phyloP scores from a whole-genome alignment of 2,797 vertebrate genomes.

The Coregonus ussuriensis region DNA sequence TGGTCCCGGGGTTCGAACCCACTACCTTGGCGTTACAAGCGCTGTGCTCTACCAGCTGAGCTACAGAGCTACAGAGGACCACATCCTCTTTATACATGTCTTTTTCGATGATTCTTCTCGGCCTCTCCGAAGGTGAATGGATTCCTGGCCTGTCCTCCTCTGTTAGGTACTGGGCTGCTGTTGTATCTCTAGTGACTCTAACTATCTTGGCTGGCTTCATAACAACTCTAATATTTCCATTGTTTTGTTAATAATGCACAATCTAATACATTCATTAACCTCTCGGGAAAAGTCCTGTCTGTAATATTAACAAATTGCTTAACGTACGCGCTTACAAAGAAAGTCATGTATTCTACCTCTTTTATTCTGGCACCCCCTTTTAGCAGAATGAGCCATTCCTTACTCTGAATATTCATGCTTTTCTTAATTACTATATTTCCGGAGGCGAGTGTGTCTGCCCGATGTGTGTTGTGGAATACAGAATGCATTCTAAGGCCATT shows the following conservation, averaged over 20 bases:
- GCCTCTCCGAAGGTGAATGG: background rate
- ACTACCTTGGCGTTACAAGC: too few relatives aligned
- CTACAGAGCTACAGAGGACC: too few relatives aligned
- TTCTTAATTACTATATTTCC: constrained; percentile 30
- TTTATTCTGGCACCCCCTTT: constrained; percentile 2
- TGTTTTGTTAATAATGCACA: constrained; percentile 22
- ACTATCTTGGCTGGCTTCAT: constrained; percentile 50
- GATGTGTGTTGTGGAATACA: constrained; percentile 2
- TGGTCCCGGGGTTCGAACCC: too few relatives aligned
- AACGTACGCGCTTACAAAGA: background rate
- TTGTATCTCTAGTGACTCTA: constrained; percentile 39
- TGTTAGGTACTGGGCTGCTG: constrained; percentile 46
- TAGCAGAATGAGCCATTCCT: background rate
- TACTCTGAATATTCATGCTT: constrained; percentile 32
- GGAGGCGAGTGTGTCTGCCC: constrained; percentile 22
- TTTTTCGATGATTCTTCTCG: background rate
- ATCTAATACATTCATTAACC: constrained; percentile 23
- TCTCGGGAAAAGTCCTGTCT: background rate
- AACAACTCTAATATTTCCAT: constrained; percentile 30
- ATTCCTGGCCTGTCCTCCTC: constrained; percentile 40
- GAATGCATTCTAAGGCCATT: background rate
- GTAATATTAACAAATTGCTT: background rate
- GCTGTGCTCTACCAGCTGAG: too few relatives aligned
- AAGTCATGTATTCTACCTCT: constrained; percentile 4
- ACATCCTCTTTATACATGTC: background rate